These are phyloP conservation scores for Hirudinaria manillensis DNA, from an alignment of 2,888 invertebrate species.

Conservation along the genomic window DNA sequence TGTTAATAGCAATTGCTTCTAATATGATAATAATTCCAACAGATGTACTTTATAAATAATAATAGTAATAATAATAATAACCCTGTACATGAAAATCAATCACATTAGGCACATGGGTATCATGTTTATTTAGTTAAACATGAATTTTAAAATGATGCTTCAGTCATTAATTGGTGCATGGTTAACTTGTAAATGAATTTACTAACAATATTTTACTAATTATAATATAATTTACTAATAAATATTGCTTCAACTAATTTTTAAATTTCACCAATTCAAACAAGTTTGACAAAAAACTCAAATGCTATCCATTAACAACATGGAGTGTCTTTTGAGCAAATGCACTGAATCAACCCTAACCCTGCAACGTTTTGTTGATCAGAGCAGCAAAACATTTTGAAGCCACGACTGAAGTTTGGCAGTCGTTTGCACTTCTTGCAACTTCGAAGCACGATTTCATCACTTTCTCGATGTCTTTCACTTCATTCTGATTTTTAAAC, in stretches of 20 bases:
- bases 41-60: not conserved
- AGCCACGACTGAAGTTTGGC: slow-evolving; percentile 34
- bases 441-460: slow-evolving; percentile 15
- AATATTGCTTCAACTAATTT: not conserved
- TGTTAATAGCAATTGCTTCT: not conserved
- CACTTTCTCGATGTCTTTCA: not conserved
- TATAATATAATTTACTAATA: not conserved
- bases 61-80: not conserved
- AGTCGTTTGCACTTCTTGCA: too few species aligned
- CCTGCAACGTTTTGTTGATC: slow-evolving; percentile 48
- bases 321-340: too few species aligned
- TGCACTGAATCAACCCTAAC: too few species aligned
- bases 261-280: too few species aligned
- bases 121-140: too few species aligned
- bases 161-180: too few species aligned
- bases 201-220: not conserved
- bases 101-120: too few species aligned
- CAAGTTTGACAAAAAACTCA: too few species aligned
- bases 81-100: not conserved
- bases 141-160: too few species aligned
- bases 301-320: too few species aligned
- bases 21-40: not conserved
- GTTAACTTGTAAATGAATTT: too few species aligned
- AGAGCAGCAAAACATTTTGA: slow-evolving; percentile 47
- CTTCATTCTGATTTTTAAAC: not conserved